Base-by-base conservation (phyloP, 2,888 invertebrate genomes). In the Yponomeuta plumbellus region DNA sequence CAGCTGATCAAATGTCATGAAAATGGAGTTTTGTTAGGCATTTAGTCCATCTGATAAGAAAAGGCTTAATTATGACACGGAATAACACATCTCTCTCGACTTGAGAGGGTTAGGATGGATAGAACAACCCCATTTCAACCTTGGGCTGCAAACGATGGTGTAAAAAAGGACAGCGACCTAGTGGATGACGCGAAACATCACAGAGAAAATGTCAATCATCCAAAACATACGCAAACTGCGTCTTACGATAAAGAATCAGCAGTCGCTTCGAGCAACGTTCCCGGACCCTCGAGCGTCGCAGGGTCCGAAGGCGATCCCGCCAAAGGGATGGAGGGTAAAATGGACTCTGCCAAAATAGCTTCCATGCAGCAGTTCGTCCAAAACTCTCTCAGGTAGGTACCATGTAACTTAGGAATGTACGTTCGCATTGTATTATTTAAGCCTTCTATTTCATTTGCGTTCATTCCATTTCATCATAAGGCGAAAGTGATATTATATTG, bases 351-450 rank as follows among this genome's bases (percentile, higher is more conserved):
- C 74, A 89, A 88, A 85, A 82, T 90, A 78, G 82, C 86, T 77
- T 90, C 90, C 70, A 93, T 94, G 87, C 93, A 93, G 73, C 92
- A 93, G 79, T 92, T 93, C 80, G 92, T 94, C 72, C 94, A 94
- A 79, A 93, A 93, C 79, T 92, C 93, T 76, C 91, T 94, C 77
- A 93, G 93, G 94, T 94, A 89, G 1, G 44, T 52, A 52, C 44
- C 44, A 75, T 52, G 44, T 52, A 52, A 52, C 44, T 52, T 52
- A 17, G 17, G 10, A 13, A 4, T 52, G 67, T 69, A 76, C 68
- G 64, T 66, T 71, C 44, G 13, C 17, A 52, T 69, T 71, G 34
- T 22, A 26, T 20, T 39, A 63, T 34, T 63, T 62, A 52, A 17
- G 17, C 44, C 17, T 17, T 52, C 44, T 52, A 52, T 17, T 52